Conservation (phyloP, 1,140 invertebrate species). For the Cyclargus thomasi region DNA sequence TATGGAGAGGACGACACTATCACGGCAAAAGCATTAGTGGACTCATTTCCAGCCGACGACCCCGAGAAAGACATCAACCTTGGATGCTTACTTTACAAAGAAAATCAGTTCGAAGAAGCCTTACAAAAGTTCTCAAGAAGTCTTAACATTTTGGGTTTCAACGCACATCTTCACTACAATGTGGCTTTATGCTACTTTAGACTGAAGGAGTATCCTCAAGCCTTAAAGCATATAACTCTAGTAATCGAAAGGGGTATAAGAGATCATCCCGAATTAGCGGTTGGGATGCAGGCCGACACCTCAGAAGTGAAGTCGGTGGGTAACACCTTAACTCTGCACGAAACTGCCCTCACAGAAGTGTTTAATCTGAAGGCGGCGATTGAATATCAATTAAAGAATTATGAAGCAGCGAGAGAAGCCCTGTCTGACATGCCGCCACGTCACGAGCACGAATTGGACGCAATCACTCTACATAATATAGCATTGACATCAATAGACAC, state of each 20-base stretch:
- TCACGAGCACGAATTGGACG: constrained; percentile 97
- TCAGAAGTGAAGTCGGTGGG: constrained; percentile 97
- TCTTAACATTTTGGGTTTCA: constrained; percentile 91
- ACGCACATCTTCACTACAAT: constrained; percentile 95
- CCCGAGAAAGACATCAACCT: constrained; percentile 97
- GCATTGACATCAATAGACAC: constrained; percentile 93
- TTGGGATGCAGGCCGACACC: constrained; percentile 98
- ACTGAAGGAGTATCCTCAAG: constrained; percentile 94
- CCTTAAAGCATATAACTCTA: constrained; percentile 93
- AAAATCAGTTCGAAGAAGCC: constrained; percentile 90
- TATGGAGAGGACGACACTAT: constrained; percentile 97
- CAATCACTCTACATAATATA: constrained; percentile 98
- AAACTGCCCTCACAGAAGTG: constrained; percentile 97
- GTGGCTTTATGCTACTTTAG: constrained; percentile 96
- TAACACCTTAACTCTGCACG: constrained; percentile 95
- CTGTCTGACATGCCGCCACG: constrained; percentile 98
- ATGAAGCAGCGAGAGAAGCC: constrained; percentile 93
- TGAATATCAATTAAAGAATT: constrained; percentile 97
- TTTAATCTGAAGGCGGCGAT: constrained; percentile 99
- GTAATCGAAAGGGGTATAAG: constrained; percentile 97
- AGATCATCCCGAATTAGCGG: constrained; percentile 97
- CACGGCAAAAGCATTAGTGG: constrained; percentile 93
- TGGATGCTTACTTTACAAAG: constrained; percentile 96
- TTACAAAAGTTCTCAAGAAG: constrained; percentile 94
- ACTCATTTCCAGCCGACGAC: constrained; percentile 91